Evolutionary conservation across 2,888 invertebrate genomes (phyloP).

Genomic region (Charanyca ferruginea): DNA sequence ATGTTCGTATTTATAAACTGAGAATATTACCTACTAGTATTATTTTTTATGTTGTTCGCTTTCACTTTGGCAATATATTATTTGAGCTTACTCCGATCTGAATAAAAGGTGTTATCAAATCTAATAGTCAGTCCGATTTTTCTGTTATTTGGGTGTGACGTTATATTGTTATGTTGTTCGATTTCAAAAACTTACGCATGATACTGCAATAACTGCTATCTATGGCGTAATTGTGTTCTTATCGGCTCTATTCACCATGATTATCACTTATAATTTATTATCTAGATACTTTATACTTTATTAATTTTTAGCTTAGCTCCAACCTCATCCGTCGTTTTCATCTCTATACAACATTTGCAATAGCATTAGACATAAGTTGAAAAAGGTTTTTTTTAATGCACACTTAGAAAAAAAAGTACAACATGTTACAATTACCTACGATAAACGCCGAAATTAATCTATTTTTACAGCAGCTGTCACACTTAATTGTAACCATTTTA

Average conservation of each 20-base stretch:
- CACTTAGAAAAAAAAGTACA: too few species aligned
- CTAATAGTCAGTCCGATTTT: neutral
- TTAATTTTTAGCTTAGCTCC: neutral
- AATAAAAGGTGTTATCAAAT: neutral
- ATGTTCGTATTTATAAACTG: conserved; percentile 23
- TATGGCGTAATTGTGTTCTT: neutral
- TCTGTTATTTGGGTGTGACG: neutral
- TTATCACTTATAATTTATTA: conserved; percentile 3
- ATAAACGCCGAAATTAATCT: too few species aligned
- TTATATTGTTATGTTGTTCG: neutral
- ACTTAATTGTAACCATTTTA: too few species aligned
- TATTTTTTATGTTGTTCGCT: conserved; percentile 2
- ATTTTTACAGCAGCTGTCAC: too few species aligned
- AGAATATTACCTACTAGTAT: neutral
- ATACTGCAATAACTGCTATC: conserved; percentile 2
- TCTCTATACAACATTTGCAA: too few species aligned
- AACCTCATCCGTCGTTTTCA: conserved; percentile 22
- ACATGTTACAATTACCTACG: too few species aligned
- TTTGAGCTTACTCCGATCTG: neutral
- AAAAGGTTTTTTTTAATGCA: too few species aligned
- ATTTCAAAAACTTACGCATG: neutral
- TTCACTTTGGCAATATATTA: neutral
- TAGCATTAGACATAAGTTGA: too few species aligned
- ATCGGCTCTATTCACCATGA: conserved; percentile 4
- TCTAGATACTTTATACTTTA: neutral